phyloP scores from a whole-genome alignment of 2,888 invertebrate genomes.

The Temnothorax unifasciatus region DNA sequence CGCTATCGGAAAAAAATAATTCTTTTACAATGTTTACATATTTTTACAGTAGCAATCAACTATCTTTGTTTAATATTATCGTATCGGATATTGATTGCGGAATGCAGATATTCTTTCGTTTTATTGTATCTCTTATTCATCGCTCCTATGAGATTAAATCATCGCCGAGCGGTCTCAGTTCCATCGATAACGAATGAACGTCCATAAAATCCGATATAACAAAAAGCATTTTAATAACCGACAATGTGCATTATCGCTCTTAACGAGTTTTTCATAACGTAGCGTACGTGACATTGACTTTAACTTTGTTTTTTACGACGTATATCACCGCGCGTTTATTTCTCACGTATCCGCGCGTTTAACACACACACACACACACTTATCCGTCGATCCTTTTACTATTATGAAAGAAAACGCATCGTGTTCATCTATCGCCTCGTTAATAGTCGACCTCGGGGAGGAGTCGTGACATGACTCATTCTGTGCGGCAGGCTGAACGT shows the following conservation, averaged over 20 bases:
- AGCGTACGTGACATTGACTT: conserved; percentile 41
- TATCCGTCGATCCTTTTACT: not conserved
- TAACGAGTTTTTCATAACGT: conserved; percentile 47
- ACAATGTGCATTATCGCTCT: conserved; percentile 50
- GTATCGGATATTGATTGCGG: conserved; percentile 36
- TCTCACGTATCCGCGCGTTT: not conserved
- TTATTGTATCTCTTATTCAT: conserved; percentile 35
- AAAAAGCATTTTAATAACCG: conserved; percentile 52
- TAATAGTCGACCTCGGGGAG: conserved; percentile 50
- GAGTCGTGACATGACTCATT: conserved; percentile 36
- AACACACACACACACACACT: not conserved
- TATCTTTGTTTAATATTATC: not conserved
- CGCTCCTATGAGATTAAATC: conserved; percentile 43
- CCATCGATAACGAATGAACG: conserved; percentile 44
- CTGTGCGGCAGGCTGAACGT: conserved; percentile 38
- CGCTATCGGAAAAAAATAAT: not conserved
- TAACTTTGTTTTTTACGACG: conserved; percentile 31
- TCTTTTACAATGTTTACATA: conserved; percentile 12
- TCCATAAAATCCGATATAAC: conserved; percentile 48
- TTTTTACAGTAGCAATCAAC: conserved; percentile 1
- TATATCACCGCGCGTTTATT: not conserved
- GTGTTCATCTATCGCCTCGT: conserved; percentile 38
- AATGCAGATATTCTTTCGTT: conserved; percentile 15
- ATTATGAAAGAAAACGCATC: conserved; percentile 34
- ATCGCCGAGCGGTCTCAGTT: conserved; percentile 37